Conservation (phyloP, 2,888 invertebrate genomes). For the Drosophila macrospina region DNA sequence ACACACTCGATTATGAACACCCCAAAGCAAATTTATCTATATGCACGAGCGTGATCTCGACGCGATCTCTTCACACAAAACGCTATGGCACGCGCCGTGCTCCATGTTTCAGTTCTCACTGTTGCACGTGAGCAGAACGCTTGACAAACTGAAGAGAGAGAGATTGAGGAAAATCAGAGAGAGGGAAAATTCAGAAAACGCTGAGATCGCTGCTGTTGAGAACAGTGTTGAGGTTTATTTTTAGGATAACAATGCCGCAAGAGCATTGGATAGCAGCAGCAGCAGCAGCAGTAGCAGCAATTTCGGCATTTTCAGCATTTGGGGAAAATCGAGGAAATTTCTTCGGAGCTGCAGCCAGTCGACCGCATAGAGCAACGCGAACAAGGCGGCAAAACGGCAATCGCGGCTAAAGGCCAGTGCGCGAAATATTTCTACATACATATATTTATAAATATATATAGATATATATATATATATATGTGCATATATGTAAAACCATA, state of each 20-base stretch:
- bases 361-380: conserved; percentile 75
- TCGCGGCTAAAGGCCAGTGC: conserved; percentile 59
- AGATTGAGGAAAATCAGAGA: conserved; percentile 5
- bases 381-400: conserved; percentile 58
- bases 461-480: conserved; percentile 33
- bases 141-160: conserved; percentile 18
- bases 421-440: conserved; percentile 58
- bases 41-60: conserved; percentile 56
- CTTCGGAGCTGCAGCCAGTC: conserved; percentile 65
- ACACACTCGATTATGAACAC: conserved; percentile 52
- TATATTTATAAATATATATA: conserved; percentile 19
- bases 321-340: conserved; percentile 63
- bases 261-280: conserved; percentile 39
- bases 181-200: conserved; percentile 22
- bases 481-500: conserved; percentile 25
- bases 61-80: conserved; percentile 66
- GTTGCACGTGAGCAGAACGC: conserved; percentile 64
- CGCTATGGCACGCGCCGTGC: conserved; percentile 66
- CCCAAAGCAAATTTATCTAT: conserved; percentile 26
- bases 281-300: conserved; percentile 54
- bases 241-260: conserved; percentile 76
- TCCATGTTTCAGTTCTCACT: conserved; percentile 35
- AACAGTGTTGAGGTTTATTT: conserved; percentile 60
- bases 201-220: conserved; percentile 24
- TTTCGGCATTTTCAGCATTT: conserved; percentile 55